Conservation (phyloP, 92 coral and sea anemone genomes). For the Galaxea fascicularis region DNA sequence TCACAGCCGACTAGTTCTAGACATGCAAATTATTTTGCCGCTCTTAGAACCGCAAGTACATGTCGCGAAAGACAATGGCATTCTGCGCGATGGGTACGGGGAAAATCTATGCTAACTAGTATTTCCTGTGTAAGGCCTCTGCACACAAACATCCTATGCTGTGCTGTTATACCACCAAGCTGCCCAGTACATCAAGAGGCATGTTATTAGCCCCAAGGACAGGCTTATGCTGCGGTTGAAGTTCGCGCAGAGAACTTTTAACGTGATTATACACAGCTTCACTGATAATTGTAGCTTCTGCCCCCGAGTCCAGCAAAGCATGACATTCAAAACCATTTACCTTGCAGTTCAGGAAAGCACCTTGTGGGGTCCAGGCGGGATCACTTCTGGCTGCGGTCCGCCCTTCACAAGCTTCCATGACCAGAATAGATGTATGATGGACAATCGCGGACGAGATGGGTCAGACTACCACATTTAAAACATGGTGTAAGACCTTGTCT, state of each 20-base stretch:
- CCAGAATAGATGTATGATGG: constrained; percentile 44
- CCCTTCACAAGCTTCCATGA: not conserved
- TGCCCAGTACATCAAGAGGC: constrained; percentile 9
- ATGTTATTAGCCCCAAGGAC: not conserved
- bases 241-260: not conserved
- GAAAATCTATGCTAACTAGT: constrained; percentile 19
- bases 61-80: too few relatives aligned
- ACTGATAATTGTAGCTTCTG: constrained; percentile 28
- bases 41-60: too few relatives aligned
- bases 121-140: constrained; percentile 6
- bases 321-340: constrained; percentile 33
- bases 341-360: constrained; percentile 9
- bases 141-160: constrained; percentile 13
- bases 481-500: constrained; percentile 10
- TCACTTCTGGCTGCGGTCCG: not conserved
- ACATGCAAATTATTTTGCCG: too few relatives aligned
- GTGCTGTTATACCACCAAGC: constrained; percentile 10
- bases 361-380: constrained; percentile 18
- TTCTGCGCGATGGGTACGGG: too few relatives aligned
- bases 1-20: too few relatives aligned
- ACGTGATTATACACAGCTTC: not conserved
- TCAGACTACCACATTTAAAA: constrained; percentile 13
- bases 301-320: constrained; percentile 36
- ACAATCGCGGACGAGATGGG: constrained; percentile 19
- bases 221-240: not conserved